These are phyloP conservation scores for Xyrauchen texanus DNA, from an alignment of 2,113 vertebrate species.

Conservation along the genomic window DNA sequence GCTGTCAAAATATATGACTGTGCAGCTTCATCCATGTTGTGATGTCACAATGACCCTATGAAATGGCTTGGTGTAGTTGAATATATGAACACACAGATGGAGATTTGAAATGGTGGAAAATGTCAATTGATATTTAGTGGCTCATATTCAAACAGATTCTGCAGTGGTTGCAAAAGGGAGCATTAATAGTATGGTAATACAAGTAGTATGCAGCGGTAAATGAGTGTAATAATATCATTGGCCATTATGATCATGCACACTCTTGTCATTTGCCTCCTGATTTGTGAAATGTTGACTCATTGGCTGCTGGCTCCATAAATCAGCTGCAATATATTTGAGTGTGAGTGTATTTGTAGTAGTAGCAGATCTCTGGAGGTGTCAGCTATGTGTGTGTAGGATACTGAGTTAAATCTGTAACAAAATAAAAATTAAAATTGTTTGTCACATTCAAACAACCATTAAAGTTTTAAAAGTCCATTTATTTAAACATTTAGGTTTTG, in stretches of 20 bases:
- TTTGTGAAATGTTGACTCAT: conserved; percentile 32
- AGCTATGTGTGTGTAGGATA: not conserved
- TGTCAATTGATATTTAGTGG: conserved; percentile 15
- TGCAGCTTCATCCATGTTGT: conserved; percentile 16
- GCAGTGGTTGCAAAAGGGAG: not conserved
- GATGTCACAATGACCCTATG: conserved; percentile 4
- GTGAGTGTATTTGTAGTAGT: not conserved
- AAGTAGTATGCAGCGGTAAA: conserved; percentile 5
- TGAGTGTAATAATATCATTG: conserved; percentile 32
- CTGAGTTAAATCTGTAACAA: not conserved
- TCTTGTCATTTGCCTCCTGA: conserved; percentile 24
- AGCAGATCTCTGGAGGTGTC: conserved; percentile 8
- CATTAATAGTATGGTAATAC: conserved; percentile 18
- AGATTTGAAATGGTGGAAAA: conserved; percentile 2
- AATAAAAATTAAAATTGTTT: no score
- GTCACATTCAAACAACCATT: no score
- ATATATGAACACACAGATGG: not conserved
- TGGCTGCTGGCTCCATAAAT: conserved; percentile 6
- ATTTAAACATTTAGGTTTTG: no score
- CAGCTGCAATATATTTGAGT: not conserved
- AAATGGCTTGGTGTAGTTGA: not conserved
- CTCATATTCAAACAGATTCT: conserved; percentile 13
- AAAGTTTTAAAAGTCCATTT: no score
- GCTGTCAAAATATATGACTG: conserved; percentile 25
- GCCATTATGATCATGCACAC: conserved; percentile 10